Evolutionary conservation across 2,113 vertebrate species (phyloP), one percentile per base, ranked within the genome.

Genomic region (Aegithalos caudatus): DNA sequence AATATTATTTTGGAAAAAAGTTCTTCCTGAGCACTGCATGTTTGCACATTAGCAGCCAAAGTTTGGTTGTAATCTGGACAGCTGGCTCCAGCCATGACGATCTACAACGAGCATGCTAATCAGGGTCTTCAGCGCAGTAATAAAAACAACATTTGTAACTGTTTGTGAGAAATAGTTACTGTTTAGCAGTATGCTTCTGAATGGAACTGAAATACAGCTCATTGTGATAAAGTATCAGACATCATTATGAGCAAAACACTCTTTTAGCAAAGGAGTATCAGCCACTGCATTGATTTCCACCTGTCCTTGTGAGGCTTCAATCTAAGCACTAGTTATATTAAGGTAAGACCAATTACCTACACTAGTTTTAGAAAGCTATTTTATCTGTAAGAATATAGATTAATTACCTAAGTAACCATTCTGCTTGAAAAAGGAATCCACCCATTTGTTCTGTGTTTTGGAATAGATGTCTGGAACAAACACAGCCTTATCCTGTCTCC

Each of bases 401-500:
- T 54, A 90, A 84, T 98, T 98, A 99, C 99, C 99, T 92, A 99
- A 97, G 95, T 99, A 99, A 94, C 99, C 98, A 80, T 99, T 99
- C 95, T 99, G 99, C 86, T 98, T 98, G 82, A 99, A 98, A 98
- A 99, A 99, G 16, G 99, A 99, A 96, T 99, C 99, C 61, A 99
- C 98, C 99, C 99, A 99, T 87, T 98, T 88, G 88, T 98, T 99
- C 95, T 99, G 99, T 1, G 99, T 99, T 97, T 90, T 99, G 96
- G 99, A 97, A 85, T 99, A 99, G 94, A 99, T 99, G 76, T 99
- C 99, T 51, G 99, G 99, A 92, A 99, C 92, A 94, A 99, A 99
- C 51, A 99, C 98, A 1, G 99, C 98, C 90, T 99, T 99, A 97
- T 99, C 99, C 95, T 99, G 99, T 61, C 99, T 98, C 38, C 99